These are phyloP conservation scores for Vireo altiloquus DNA, from an alignment of 2,113 vertebrate species.

Conservation along the genomic window DNA sequence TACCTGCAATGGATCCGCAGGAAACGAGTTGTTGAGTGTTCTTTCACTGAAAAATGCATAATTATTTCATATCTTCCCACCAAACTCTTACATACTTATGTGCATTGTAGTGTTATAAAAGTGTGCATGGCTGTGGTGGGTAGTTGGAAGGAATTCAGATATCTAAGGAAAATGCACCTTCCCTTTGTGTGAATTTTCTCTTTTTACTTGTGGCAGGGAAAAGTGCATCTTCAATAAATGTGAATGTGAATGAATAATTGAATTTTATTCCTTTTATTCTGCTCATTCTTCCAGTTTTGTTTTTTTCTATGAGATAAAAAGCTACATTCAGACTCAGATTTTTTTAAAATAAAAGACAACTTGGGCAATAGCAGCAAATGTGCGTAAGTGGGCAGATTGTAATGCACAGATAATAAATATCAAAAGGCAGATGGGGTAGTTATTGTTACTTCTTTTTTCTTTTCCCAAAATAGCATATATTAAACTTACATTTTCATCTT, in stretches of 20 bases:
- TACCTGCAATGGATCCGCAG: background rate
- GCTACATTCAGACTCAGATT: background rate
- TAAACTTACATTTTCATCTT: background rate
- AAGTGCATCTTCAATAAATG: background rate
- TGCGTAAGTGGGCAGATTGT: background rate
- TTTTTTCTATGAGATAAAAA: slow-evolving; percentile 5
- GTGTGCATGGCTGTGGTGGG: background rate
- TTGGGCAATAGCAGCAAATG: background rate
- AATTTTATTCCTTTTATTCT: slow-evolving; percentile 34
- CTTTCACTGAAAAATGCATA: background rate
- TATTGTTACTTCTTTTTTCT: background rate
- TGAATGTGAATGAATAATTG: slow-evolving; percentile 3
- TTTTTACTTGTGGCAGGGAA: background rate
- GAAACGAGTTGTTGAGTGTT: background rate
- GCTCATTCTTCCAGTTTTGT: background rate
- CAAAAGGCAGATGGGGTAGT: background rate
- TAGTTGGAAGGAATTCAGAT: background rate
- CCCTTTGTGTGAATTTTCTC: slow-evolving; percentile 17
- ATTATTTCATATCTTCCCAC: background rate
- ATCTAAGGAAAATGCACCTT: background rate
- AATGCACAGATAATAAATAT: background rate
- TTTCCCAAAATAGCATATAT: background rate
- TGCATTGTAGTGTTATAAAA: background rate
- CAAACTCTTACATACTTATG: background rate
- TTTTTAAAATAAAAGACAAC: slow-evolving; percentile 26